phyloP scores from a whole-genome alignment of 1,140 invertebrate species.

The Aphelenchoides besseyi region DNA sequence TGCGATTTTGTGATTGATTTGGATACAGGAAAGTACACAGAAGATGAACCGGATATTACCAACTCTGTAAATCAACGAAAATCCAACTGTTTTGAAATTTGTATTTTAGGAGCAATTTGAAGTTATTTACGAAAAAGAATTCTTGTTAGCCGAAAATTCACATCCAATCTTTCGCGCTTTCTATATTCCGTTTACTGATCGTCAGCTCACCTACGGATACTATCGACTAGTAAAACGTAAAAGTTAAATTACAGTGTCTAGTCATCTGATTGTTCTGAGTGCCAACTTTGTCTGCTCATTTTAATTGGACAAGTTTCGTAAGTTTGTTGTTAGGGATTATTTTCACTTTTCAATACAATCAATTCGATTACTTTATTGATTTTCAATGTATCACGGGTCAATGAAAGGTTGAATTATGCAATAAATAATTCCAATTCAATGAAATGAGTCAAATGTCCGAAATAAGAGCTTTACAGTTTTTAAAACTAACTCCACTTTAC shows the following conservation, averaged over 20 bases:
- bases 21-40: conserved; percentile 34
- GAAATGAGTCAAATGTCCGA: no score
- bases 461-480: no score
- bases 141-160: conserved; percentile 36
- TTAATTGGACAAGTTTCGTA: no score
- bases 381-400: no score
- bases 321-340: no score
- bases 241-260: neutral
- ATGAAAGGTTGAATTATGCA: no score
- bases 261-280: neutral
- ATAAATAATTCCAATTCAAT: no score
- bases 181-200: conserved; percentile 37
- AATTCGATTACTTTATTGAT: no score
- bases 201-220: conserved; percentile 20
- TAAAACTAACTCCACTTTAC: no score
- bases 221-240: conserved; percentile 23
- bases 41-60: conserved; percentile 44
- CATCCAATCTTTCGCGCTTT: conserved; percentile 40
- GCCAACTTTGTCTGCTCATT: no score
- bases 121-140: conserved; percentile 21
- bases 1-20: conserved; percentile 58
- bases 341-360: no score
- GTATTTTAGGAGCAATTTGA: conserved; percentile 36
- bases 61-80: conserved; percentile 26
- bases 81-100: conserved; percentile 7